Evolutionary conservation across 2,888 invertebrate species (phyloP).

Genomic region (Drosophila lacicola): DNA sequence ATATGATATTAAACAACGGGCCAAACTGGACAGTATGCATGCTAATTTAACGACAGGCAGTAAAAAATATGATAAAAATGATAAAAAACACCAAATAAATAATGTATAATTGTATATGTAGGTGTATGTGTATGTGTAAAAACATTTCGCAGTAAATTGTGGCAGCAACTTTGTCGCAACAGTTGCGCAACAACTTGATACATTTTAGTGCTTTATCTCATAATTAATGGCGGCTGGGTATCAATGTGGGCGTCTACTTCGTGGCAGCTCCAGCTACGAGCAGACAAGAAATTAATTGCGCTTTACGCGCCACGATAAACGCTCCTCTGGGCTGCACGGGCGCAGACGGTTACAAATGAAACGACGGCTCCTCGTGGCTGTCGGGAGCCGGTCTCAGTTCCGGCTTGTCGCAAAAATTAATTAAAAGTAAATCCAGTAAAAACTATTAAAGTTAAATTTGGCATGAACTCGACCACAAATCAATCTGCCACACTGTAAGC

Average conservation of each 20-base stretch:
- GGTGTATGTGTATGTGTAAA: constrained; percentile 4
- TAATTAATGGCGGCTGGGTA: constrained; percentile 75
- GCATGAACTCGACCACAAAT: constrained; percentile 79
- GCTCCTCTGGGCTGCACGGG: constrained; percentile 30
- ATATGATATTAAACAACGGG: not conserved
- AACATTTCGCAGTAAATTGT: constrained; percentile 72
- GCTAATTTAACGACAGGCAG: constrained; percentile 50
- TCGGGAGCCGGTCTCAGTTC: constrained; percentile 26
- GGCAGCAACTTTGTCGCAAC: constrained; percentile 75
- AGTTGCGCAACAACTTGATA: constrained; percentile 77
- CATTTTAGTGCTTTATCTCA: constrained; percentile 81
- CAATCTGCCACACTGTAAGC: constrained; percentile 75
- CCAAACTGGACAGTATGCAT: constrained; percentile 12
- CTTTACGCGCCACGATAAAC: constrained; percentile 79
- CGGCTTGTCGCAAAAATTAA: constrained; percentile 70
- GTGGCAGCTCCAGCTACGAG: constrained; percentile 51
- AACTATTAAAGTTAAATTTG: constrained; percentile 79
- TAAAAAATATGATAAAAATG: constrained; percentile 40
- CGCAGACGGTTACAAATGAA: constrained; percentile 72
- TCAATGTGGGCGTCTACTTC: constrained; percentile 10
- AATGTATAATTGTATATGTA: constrained; percentile 9
- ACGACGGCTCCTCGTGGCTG: constrained; percentile 51
- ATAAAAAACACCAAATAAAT: constrained; percentile 30
- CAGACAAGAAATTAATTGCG: constrained; percentile 81
- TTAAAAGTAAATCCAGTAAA: constrained; percentile 79